Percentiles rank a stretch among this genome's conserved stretches.
phyloP scores from a whole-genome alignment of 1,140 invertebrate genomes.

The Drosophila seguyi region DNA sequence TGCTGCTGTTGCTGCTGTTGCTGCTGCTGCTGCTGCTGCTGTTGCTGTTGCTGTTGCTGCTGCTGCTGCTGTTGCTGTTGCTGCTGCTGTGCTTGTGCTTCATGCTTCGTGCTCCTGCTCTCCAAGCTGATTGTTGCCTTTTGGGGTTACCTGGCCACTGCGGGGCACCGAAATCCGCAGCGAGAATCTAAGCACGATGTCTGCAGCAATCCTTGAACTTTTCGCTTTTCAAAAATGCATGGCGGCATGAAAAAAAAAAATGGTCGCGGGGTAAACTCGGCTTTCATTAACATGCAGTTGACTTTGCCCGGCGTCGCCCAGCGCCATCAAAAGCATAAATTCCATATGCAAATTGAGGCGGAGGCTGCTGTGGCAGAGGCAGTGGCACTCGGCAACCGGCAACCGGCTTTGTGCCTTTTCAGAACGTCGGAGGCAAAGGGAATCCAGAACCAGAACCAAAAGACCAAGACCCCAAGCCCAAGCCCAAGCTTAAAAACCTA shows the following conservation, averaged over 20 bases:
- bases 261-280: conserved; percentile 51
- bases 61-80: background rate
- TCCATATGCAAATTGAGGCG: conserved; percentile 75
- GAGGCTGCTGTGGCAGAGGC: conserved; percentile 3
- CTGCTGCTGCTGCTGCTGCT: background rate
- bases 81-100: background rate
- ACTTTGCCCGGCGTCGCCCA: conserved; percentile 47
- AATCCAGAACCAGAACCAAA: conserved; percentile 8
- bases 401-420: conserved; percentile 29
- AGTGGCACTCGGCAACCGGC: conserved; percentile 9
- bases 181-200: conserved; percentile 67
- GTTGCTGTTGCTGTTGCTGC: background rate
- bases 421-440: conserved; percentile 12
- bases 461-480: conserved; percentile 7
- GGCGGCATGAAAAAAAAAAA: conserved; percentile 42
- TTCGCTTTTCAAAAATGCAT: conserved; percentile 78
- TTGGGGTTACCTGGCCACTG: conserved; percentile 68
- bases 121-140: conserved; percentile 39
- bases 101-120: background rate
- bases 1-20: background rate
- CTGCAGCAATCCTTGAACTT: conserved; percentile 76
- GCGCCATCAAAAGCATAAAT: conserved; percentile 79
- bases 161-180: conserved; percentile 56
- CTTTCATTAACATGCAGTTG: conserved; percentile 80
- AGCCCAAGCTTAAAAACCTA: background rate